These are phyloP conservation scores for Phacellophora camtschatica DNA, from an alignment of 30 jellyfish, hydroid and myxozoan genomes.

Conservation along the genomic window DNA sequence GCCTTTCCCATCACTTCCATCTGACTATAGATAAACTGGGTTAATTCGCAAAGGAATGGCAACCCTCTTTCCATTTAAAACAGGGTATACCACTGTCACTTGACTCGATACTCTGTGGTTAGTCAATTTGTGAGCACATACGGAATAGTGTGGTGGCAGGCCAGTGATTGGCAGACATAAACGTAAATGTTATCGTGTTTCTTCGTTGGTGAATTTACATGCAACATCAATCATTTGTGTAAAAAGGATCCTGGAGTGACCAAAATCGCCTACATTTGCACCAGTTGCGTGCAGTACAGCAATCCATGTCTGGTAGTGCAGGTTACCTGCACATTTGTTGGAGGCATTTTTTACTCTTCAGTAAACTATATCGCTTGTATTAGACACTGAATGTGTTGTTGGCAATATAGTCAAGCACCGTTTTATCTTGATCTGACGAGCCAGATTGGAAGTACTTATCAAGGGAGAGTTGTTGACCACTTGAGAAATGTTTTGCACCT, in stretches of 20 bases:
- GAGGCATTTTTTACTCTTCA: no score
- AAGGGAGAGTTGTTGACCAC: background rate
- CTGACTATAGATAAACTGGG: background rate
- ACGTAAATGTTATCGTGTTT: background rate
- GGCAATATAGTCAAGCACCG: background rate
- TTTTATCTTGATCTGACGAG: background rate
- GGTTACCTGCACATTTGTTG: no score
- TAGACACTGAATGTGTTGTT: no score
- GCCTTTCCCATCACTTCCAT: conserved; percentile 21
- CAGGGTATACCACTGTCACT: conserved; percentile 10
- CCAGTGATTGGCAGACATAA: conserved; percentile 44
- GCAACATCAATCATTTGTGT: conserved; percentile 13
- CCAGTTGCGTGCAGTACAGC: conserved; percentile 24
- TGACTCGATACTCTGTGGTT: conserved; percentile 30
- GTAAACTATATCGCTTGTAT: no score
- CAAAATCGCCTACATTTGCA: conserved; percentile 24
- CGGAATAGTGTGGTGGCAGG: conserved; percentile 51
- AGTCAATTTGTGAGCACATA: conserved; percentile 42
- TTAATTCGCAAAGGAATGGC: conserved; percentile 7
- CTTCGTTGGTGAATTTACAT: background rate
- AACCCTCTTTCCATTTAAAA: background rate
- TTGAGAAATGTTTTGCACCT: background rate
- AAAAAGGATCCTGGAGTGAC: conserved; percentile 27
- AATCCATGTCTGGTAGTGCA: conserved; percentile 22
- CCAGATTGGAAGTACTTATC: background rate